These are phyloP conservation scores for Melanchra persicariae DNA, from an alignment of 2,888 invertebrate genomes.

Conservation along the genomic window DNA sequence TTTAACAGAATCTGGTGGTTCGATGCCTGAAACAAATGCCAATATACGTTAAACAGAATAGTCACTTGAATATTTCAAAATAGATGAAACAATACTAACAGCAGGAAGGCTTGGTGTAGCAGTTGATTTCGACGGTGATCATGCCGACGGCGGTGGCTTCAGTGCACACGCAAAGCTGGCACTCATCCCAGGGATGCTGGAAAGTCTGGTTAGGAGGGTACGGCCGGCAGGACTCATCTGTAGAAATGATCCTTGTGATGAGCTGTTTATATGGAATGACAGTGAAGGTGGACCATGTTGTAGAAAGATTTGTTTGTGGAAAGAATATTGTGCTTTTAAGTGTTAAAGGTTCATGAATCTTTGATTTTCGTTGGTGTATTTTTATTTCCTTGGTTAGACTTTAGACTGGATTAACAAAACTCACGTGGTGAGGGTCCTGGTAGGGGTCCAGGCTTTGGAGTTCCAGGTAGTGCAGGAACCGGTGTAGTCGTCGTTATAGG, in stretches of 20 bases:
- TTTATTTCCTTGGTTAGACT: no score
- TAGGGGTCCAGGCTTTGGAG: conserved; percentile 73
- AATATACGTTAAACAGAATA: conserved; percentile 4
- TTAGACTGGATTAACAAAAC: conserved; percentile 64
- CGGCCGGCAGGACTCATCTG: conserved; percentile 84
- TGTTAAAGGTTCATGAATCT: no score
- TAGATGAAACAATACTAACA: conserved; percentile 75
- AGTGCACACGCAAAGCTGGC: conserved; percentile 81
- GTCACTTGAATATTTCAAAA: neutral
- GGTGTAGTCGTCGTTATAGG: conserved; percentile 62
- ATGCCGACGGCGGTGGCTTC: conserved; percentile 70
- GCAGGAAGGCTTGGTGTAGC: conserved; percentile 82
- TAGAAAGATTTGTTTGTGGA: neutral
- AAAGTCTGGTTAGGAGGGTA: conserved; percentile 80
- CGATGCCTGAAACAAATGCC: conserved; percentile 57
- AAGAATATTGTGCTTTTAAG: neutral
- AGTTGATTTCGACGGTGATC: conserved; percentile 82
- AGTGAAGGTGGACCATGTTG: neutral
- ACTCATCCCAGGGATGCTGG: conserved; percentile 87
- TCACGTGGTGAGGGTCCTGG: conserved; percentile 86
- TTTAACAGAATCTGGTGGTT: conserved; percentile 56
- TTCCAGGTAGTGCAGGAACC: conserved; percentile 15
- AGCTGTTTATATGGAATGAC: neutral
- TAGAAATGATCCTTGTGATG: conserved; percentile 8
- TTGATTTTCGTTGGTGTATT: no score